phyloP scores from a whole-genome alignment of 2,113 vertebrate genomes.

The Oceanites oceanicus region DNA sequence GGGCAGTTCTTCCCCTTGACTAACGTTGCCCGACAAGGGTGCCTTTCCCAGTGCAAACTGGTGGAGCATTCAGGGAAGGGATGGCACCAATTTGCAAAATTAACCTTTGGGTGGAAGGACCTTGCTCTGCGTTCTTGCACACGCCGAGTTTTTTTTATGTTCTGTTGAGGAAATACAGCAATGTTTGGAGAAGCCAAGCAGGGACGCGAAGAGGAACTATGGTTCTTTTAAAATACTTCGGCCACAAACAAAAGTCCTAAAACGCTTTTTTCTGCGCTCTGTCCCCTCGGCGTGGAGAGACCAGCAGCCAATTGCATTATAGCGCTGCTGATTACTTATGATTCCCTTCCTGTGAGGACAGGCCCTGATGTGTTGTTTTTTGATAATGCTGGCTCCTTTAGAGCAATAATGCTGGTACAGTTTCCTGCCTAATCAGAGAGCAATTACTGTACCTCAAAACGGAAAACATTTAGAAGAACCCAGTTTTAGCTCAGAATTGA shows the following conservation, averaged over 20 bases:
- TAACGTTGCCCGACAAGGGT: accelerated
- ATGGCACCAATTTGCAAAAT: neutral
- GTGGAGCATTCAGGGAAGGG: neutral
- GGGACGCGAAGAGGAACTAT: neutral
- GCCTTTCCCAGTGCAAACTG: neutral
- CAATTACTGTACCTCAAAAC: slow-evolving; percentile 71
- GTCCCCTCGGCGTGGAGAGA: neutral
- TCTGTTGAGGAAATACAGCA: neutral
- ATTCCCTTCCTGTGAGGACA: slow-evolving; percentile 79
- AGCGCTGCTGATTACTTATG: slow-evolving; percentile 68
- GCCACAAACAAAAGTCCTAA: neutral
- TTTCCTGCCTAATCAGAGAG: slow-evolving; percentile 82
- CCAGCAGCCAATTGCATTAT: slow-evolving; percentile 68
- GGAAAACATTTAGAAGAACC: slow-evolving; percentile 65
- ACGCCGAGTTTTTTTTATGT: accelerated
- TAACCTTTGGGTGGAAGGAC: neutral
- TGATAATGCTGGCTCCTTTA: slow-evolving; percentile 80
- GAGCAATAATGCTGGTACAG: slow-evolving; percentile 79
- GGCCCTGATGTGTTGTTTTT: slow-evolving; percentile 78
- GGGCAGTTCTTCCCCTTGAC: neutral
- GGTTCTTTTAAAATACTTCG: neutral
- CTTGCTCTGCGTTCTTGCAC: accelerated
- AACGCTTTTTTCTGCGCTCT: neutral
- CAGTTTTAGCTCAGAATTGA: slow-evolving; percentile 32
- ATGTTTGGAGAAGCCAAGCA: neutral